Evolutionary conservation across 53 echinoderm and acorn worm species (phyloP).

Genomic region (Holothuria leucospilota): DNA sequence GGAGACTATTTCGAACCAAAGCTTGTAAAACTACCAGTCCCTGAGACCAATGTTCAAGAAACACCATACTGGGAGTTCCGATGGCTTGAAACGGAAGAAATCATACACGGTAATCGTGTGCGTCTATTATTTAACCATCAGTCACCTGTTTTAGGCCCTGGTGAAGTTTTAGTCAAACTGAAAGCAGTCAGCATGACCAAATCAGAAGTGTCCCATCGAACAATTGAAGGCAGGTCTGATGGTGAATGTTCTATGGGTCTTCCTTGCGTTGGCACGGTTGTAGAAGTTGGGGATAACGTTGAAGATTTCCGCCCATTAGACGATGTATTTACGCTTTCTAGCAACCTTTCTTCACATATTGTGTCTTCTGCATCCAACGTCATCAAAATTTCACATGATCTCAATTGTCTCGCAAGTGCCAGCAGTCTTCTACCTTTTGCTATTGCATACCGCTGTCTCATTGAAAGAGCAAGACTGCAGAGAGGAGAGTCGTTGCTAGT

Average conservation of each 20-base stretch:
- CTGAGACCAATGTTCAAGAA: slow-evolving; percentile 46
- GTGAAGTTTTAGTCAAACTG: slow-evolving; percentile 28
- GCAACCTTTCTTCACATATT: slow-evolving; percentile 76
- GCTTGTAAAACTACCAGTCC: slow-evolving; percentile 48
- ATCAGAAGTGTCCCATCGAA: background rate
- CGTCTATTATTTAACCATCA: slow-evolving; percentile 3
- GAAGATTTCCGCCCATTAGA: slow-evolving; percentile 66
- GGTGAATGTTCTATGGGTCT: background rate
- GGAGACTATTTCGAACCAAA: slow-evolving; percentile 51
- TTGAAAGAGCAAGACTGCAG: slow-evolving; percentile 74
- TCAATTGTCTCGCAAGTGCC: slow-evolving; percentile 65
- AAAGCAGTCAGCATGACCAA: slow-evolving; percentile 22
- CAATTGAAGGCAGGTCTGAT: too few relatives aligned
- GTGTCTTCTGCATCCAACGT: slow-evolving; percentile 60
- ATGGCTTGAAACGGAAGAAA: background rate
- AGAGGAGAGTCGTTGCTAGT: slow-evolving; percentile 76
- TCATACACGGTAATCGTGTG: background rate
- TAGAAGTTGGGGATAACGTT: slow-evolving; percentile 72
- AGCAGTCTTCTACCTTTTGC: slow-evolving; percentile 74
- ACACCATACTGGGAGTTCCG: slow-evolving; percentile 68
- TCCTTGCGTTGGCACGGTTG: slow-evolving; percentile 71
- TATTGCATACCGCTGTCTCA: slow-evolving; percentile 76
- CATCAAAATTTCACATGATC: slow-evolving; percentile 70
- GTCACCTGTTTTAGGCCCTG: slow-evolving; percentile 2
- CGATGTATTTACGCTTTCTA: slow-evolving; percentile 78